These are phyloP conservation scores for Mesochorus sp. DNA, from an alignment of 2,888 invertebrate species.

Conservation along the genomic window DNA sequence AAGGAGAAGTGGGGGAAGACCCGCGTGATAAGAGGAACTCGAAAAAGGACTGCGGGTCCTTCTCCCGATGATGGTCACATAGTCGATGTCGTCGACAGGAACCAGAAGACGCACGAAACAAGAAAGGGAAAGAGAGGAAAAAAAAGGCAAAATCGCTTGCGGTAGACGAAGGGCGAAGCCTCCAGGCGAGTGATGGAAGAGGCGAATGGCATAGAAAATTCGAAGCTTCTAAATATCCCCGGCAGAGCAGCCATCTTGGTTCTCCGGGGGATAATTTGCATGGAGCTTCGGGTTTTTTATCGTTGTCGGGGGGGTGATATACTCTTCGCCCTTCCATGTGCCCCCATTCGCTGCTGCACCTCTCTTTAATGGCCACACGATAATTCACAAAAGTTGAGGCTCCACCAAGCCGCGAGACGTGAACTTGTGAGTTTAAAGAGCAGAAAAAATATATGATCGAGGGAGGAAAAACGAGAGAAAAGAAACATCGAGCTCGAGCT, in stretches of 20 bases:
- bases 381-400: constrained; percentile 55
- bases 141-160: constrained; percentile 60
- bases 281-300: constrained; percentile 54
- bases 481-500: neutral
- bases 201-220: constrained; percentile 55
- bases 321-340: constrained; percentile 18
- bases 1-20: constrained; percentile 34
- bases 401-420: neutral
- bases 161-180: constrained; percentile 37
- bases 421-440: constrained; percentile 28
- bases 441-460: constrained; percentile 6
- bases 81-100: neutral
- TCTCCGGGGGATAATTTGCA: constrained; percentile 57
- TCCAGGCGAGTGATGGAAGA: constrained; percentile 42
- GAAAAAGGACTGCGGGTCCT: constrained; percentile 31
- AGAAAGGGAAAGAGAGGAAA: constrained; percentile 2
- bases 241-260: constrained; percentile 30
- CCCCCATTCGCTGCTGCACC: constrained; percentile 16
- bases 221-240: constrained; percentile 30
- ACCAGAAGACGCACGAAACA: constrained; percentile 34
- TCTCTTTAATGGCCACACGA: constrained; percentile 59
- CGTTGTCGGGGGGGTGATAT: constrained; percentile 41
- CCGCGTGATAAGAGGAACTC: constrained; percentile 41
- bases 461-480: constrained; percentile 9
- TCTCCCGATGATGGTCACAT: constrained; percentile 25